phyloP scores from a whole-genome alignment of 2,888 invertebrate species.

The Agonum fuliginosum region DNA sequence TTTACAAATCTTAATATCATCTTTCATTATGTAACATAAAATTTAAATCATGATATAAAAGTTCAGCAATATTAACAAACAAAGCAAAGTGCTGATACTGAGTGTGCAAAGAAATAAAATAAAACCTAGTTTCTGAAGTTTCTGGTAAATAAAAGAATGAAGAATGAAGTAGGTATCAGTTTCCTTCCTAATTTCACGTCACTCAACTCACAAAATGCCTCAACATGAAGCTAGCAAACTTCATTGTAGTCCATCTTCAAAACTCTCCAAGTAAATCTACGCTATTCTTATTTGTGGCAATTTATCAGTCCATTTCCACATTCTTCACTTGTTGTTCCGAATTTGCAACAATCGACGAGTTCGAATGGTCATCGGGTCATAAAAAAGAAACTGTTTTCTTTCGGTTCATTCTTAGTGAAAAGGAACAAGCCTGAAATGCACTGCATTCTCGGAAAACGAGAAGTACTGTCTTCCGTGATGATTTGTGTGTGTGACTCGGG shows the following conservation, averaged over 20 bases:
- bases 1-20: no score
- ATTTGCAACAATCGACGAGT: conserved; percentile 29
- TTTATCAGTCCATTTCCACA: conserved; percentile 56
- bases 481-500: conserved; percentile 63
- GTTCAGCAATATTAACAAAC: no score
- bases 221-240: conserved; percentile 1
- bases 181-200: conserved; percentile 36
- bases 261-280: conserved; percentile 30
- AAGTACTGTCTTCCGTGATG: conserved; percentile 59
- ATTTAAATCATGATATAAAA: no score
- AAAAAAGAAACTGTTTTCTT: conserved; percentile 51
- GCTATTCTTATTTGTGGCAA: conserved; percentile 46
- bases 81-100: no score
- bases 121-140: no score
- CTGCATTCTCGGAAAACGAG: conserved; percentile 40
- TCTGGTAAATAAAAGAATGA: no score
- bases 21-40: no score
- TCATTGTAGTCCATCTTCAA: conserved; percentile 13
- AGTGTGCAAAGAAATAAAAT: no score
- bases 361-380: conserved; percentile 43
- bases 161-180: conserved; percentile 25
- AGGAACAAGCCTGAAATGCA: conserved; percentile 26
- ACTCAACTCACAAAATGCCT: conserved; percentile 19
- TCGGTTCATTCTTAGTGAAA: conserved; percentile 39
- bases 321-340: conserved; percentile 50